Conservation (phyloP, 1,140 invertebrate species). For the Samia ricini region DNA sequence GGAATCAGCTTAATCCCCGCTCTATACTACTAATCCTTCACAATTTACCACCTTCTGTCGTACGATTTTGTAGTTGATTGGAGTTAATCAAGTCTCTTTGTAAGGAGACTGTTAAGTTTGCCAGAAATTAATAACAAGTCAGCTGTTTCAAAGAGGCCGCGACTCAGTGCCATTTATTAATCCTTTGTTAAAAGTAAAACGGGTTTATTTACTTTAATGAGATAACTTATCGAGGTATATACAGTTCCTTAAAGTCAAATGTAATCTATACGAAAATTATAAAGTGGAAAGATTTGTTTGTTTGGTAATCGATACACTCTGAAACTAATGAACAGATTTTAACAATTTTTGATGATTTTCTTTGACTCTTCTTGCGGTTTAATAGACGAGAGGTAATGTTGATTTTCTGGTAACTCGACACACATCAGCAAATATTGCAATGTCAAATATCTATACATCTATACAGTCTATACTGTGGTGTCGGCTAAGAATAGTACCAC, state of each 20-base stretch:
- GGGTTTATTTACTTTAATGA: neutral
- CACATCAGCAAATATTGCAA: no score
- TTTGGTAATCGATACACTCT: no score
- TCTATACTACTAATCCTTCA: slow-evolving; percentile 16
- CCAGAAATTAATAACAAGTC: neutral
- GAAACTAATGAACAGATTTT: no score
- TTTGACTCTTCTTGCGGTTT: no score
- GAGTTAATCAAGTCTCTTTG: slow-evolving; percentile 7
- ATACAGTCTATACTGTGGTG: no score
- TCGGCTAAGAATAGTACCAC: no score
- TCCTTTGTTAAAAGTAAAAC: neutral
- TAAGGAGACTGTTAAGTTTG: neutral
- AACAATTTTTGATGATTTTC: no score
- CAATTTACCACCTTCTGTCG: slow-evolving; percentile 9
- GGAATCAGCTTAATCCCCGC: slow-evolving; percentile 15
- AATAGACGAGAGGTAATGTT: no score
- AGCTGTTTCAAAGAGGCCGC: slow-evolving; percentile 1
- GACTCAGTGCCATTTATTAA: neutral
- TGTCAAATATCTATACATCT: no score
- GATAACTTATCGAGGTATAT: neutral
- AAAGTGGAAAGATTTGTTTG: no score
- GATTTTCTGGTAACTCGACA: no score
- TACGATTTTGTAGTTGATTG: neutral
- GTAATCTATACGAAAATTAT: no score
- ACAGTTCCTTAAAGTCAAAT: neutral